Base-by-base conservation (phyloP, 2,113 vertebrate genomes). In the Silurus glanis region DNA sequence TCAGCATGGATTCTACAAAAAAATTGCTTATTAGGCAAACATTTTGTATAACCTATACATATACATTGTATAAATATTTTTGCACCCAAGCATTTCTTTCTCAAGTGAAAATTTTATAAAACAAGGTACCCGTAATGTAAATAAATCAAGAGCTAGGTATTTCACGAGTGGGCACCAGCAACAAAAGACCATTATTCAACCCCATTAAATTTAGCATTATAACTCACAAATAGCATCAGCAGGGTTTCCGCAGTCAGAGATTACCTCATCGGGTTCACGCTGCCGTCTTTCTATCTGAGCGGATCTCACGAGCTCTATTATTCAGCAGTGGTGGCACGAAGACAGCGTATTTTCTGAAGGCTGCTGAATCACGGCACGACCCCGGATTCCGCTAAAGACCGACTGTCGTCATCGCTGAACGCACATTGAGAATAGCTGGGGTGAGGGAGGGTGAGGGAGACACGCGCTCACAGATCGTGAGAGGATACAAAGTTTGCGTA, bases 311-410 rank as follows among this genome's bases (percentile, higher is more conserved):
- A 76, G 66, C 67, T 76, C 45, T 28, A 78, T 90, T 90, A 85
- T 86, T 66, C 49, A 12, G 37, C 72, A 58, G 61, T 47, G 80
- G 23, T 19, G 69, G 76, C 61, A 28, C 88, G 84, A 86, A 78
- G 59, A 69, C 66, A 14, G 25, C 62, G 78, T 74, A 80, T 37
- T 87, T 86, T 85, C 83, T 89, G 49, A 83, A 79, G 86, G 88
- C 80, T 82, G 80, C 89, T 88, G 84, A 90, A 56, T 88, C 89
- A 86, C 87, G 69, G 83, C 89, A 87, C 89, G 84, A 88, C 86
- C 83, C 80, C 86, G 85, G 81, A 69, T 78, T 81, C 75, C 64
- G 79, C 66, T 74, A 88, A 72, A 74, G n/a, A 51, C 59, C 25
- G 59, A 37, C 81, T 55, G 25, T 72, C 80, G 85, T 89, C 83